Base-by-base conservation (phyloP, 1,140 invertebrate species). In the Panulirus ornatus region DNA sequence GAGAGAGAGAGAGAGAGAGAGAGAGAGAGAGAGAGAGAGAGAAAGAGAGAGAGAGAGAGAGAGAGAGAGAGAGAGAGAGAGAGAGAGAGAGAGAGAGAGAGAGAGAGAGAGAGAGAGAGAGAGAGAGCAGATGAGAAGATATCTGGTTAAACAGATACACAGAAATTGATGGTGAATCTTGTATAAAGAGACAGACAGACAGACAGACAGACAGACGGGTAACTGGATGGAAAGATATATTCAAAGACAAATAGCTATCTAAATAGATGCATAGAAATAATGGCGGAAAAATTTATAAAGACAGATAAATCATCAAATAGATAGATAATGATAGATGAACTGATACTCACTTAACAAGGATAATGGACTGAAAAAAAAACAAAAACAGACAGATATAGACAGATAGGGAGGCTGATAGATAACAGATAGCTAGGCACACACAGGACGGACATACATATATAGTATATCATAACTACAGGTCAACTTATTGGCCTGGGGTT, bases 181-280 rank as follows among this genome's bases (percentile, higher is more conserved):
- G 54, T 14, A 82, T 6, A 82, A 2, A 82, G 36, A 82, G 30
- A 82, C 27, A 82, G 22, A 82, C 27, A 58, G 30, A 82, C 30
- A 58, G 51, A 82, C 5, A 82, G 6, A 38, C 0, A 82, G 3
- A 54, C 0, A 78, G 34, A 78, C 0, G 0, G 34, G 40, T 14
- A 76, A 44, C 0, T 1, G 3, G 14, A 58, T 9, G 22, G 51
- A 58, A 22, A 58, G 51, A 58, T 9, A 58, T 9, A 58, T 9
- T 14, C 9, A 58, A 22, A 58, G 51, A 58, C 9, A 58, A 22
- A 2, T 16, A 16, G 27, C 58, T 1, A 8, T 22, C 19, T 63
- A 63, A 63, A 2, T 22, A 8, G 19, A 63, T 14, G 9, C 22
- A 58, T 14, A 58, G 22, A 58, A 58, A 63, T 2, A 63, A 63